Evolutionary conservation across 2,888 invertebrate genomes (phyloP).

Genomic region (Leptura quadrifasciata): DNA sequence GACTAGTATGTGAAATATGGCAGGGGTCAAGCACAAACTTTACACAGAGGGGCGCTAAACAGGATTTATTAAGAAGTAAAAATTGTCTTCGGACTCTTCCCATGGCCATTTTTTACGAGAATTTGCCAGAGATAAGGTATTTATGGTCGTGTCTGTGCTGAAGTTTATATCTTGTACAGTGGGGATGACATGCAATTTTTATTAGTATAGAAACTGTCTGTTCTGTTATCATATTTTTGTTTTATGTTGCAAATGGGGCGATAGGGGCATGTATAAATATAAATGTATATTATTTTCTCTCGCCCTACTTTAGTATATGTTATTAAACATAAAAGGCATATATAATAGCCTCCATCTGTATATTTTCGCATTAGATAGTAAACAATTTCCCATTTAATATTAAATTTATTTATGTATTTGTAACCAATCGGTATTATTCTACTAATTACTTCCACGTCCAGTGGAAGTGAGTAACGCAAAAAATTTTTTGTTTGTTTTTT

Average conservation of each 20-base stretch:
- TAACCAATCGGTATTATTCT: too few relatives aligned
- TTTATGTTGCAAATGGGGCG: constrained; percentile 42
- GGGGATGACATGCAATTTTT: constrained; percentile 54
- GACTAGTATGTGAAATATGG: constrained; percentile 60
- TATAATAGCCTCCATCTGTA: not conserved
- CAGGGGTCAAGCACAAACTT: constrained; percentile 60
- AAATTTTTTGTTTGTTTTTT: too few relatives aligned
- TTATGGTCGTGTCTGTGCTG: constrained; percentile 53
- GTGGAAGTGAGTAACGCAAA: too few relatives aligned
- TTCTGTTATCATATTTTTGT: constrained; percentile 48
- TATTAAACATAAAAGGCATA: too few relatives aligned
- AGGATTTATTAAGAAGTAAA: constrained; percentile 67
- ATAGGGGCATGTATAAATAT: constrained; percentile 3
- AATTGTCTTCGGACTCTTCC: constrained; percentile 58
- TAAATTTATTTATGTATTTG: not conserved
- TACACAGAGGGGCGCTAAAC: constrained; percentile 64
- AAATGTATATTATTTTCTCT: not conserved
- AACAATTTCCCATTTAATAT: not conserved
- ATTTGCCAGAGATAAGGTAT: constrained; percentile 57
- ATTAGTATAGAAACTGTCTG: constrained; percentile 46
- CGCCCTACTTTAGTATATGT: not conserved
- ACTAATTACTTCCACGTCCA: too few relatives aligned
- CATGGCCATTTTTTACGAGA: constrained; percentile 48
- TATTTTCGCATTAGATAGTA: not conserved
- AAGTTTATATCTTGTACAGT: constrained; percentile 51